These are phyloP conservation scores for Dallia pectoralis DNA, from an alignment of 2,797 vertebrate genomes.

Conservation along the genomic window DNA sequence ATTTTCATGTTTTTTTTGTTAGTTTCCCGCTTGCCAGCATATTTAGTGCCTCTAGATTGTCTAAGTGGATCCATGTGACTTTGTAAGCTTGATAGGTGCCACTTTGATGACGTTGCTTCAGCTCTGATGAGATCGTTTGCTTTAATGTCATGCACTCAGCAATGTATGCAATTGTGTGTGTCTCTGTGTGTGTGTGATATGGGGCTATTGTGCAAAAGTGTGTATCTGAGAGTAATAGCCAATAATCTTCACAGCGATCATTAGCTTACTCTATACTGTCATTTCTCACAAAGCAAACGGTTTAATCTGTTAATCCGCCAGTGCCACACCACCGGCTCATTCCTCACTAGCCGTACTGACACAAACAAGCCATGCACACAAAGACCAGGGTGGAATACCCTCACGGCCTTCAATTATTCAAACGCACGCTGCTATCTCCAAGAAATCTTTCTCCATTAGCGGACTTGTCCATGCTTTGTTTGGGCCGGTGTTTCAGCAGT, in stretches of 20 bases:
- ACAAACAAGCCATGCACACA: slow-evolving; percentile 27
- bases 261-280: slow-evolving; percentile 6
- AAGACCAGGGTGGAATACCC: slow-evolving; percentile 27
- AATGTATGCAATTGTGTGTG: not conserved
- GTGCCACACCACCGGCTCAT: slow-evolving; percentile 32
- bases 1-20: slow-evolving; percentile 7
- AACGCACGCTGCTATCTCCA: slow-evolving; percentile 15
- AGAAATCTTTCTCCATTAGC: not conserved
- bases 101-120: slow-evolving; percentile 28
- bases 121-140: slow-evolving; percentile 24
- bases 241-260: slow-evolving; percentile 42
- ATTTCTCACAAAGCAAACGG: slow-evolving; percentile 56
- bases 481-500: not conserved
- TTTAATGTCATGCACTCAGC: not conserved
- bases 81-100: not conserved
- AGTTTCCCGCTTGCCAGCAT: not conserved
- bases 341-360: slow-evolving; percentile 34
- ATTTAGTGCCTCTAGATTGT: not conserved
- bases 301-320: slow-evolving; percentile 63
- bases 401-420: slow-evolving; percentile 36
- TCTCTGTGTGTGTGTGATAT: not conserved
- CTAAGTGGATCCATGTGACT: not conserved
- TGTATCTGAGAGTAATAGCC: slow-evolving; percentile 47
- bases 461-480: not conserved
- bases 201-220: slow-evolving; percentile 22